Conservation (phyloP, 2,113 vertebrate genomes). For the Aepyceros melampus region DNA sequence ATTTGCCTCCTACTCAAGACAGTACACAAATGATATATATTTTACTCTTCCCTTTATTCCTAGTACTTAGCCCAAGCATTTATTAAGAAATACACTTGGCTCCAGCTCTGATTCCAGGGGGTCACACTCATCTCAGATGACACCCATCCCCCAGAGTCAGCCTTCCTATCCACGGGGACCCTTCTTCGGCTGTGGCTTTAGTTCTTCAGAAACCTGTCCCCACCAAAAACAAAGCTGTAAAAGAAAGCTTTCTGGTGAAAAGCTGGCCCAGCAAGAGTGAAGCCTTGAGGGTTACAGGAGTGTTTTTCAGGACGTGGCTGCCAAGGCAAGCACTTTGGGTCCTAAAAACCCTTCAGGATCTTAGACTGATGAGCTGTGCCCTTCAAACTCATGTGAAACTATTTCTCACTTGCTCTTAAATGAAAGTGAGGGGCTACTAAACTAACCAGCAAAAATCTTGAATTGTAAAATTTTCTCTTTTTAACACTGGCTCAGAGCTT, state of each 20-base stretch:
- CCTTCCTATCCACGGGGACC: rapidly evolving
- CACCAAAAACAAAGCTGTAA: neutral
- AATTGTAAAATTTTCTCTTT: neutral
- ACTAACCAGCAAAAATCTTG: neutral
- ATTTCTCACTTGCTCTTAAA: neutral
- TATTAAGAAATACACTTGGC: neutral
- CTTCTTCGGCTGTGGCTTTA: neutral
- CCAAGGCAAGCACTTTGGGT: neutral
- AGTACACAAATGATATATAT: neutral
- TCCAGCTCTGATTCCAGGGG: neutral
- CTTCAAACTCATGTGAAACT: neutral
- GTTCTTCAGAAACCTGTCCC: neutral
- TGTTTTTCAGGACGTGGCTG: neutral
- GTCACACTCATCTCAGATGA: neutral
- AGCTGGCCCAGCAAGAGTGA: neutral
- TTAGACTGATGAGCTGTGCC: neutral
- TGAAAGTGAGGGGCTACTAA: neutral
- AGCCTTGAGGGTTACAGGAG: neutral
- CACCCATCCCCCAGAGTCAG: neutral
- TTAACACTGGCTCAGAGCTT: neutral
- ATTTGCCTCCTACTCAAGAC: neutral
- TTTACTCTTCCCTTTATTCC: neutral
- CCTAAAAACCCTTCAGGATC: neutral
- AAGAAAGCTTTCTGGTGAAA: neutral
- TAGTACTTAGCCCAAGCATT: neutral